Evolutionary conservation across 2,113 vertebrate species (phyloP), one percentile per base, ranked within the genome.

Genomic region (Eretmochelys imbricata): DNA sequence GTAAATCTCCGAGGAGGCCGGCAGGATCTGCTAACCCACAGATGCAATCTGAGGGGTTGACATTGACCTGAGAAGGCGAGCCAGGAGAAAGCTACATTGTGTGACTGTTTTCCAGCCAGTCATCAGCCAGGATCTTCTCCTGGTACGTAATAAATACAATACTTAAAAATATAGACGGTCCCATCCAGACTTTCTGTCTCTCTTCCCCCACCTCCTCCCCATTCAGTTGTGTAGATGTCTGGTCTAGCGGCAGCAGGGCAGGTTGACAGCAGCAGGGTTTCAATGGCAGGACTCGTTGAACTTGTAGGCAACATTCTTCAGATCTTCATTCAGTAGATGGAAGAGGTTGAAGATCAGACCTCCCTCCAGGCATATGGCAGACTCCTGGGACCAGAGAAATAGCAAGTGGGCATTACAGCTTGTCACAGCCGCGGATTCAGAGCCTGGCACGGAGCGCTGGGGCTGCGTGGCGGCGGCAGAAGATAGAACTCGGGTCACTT

Each of bases 261-360:
- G 48, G 3, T 4, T 4, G 27, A 5, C 16, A 48, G 1, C 10
- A 17, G 46, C 7, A 6, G 5, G n/a, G 72, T 53, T n/a, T 91
- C 53, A 89, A 79, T 17, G 9, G 22, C 89, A 82, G 20, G 19
- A 55, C 35, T 92, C 19, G 7, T 20, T 54, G 53, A 22, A 8
- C 12, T 53, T n/a, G 0, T 35, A 17, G 62, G 76, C 24, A 0
- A 91, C 85, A 48, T 57, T 88, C 2, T 14, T 88, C 42, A 95
- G 51, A 48, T 95, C 87, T 17, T 12, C 2, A 1, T 2, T 59
- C 46, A 97, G 65, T 24, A 97, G 93, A 11, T 49, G 48, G 59
- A 91, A 78, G 38, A 96, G 80, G 57, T 90, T 88, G 79, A 90
- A 84, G 5, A 72, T 69, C 20, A 94, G 79, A 1, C 94, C 93